Base-by-base conservation (phyloP, 2,113 vertebrate genomes). In the Hydrochoerus hydrochaeris region DNA sequence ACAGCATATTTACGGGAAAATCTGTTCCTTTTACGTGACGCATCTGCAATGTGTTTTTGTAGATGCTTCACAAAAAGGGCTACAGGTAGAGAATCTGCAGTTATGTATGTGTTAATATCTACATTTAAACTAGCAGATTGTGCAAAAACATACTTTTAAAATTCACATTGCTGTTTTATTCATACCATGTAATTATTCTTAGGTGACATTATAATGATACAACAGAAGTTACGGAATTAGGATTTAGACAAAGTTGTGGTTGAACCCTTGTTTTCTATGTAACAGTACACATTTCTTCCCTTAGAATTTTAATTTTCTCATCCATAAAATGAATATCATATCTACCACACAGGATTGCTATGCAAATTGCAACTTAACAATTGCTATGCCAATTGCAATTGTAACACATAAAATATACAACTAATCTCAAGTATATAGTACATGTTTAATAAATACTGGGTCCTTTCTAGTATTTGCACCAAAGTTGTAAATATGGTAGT, bases 261-360 rank as follows among this genome's bases (percentile, higher is more conserved):
- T 63, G 67, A 90, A 71, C 38, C 17, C 44, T 91, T 87, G n/a
- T 88, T 90, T 95, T 38, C 63, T 95, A 4, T 73, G 3, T 87
- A 80, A 81, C 26, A 35, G 16, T 81, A 5, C 24, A 83, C 2
- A 41, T 30, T 30, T 54, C n/a, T 20, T 69, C 91, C 46, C 49
- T 77, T 87, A 69, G 80, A 89, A 60, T 81, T 90, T 93, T 88
- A 54, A 19, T 88, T 91, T 97, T 80, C 57, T 96, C 46, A 81
- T 54, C 28, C 24, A 7, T 75, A 81, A 95, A 89, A 80, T 89
- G 32, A 92, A 35, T 46, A 0, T 17, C 35, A 30, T 82, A n/a
- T 24, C 41, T 63, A 62, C 49, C 46, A 35, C 0, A 9, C 0
- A 41, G 24, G 6, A 24, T 83, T 62, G 11, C 28, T 88, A 13